Evolutionary conservation across 2,797 vertebrate species (phyloP), one percentile per base, ranked within the genome.

Genomic region (Urocyon cinereoargenteus): DNA sequence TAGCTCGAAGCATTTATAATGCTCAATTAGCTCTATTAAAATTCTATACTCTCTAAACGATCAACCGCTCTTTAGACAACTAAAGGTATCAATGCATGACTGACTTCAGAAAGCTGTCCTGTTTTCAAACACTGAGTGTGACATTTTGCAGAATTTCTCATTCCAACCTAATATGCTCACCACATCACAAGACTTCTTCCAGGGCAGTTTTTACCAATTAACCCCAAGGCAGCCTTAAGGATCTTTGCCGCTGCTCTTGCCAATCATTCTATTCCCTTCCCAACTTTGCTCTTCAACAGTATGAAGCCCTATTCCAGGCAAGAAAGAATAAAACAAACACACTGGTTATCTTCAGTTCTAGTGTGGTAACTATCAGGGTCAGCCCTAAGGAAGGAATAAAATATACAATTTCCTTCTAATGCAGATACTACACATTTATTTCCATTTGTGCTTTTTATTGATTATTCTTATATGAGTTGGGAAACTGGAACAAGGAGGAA

Each of bases 361-460:
- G 12, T 61, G 45, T 15, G 59, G 11, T 36, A 61, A 91, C 28
- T 21, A 55, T 45, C 53, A 96, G 26, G 3, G 12, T 82, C n/a
- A 75, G 26, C 45, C 15, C 61, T 95, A n/a, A 92, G 6, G 18
- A 57, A 75, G 6, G 21, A 90, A 79, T 66, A 72, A 89, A 79
- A 8, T n/a, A 81, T n/a, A 72, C 8, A 70, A 34, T 40, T 83
- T 86, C 34, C 49, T 83, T 81, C 49, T 49, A 87, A 61, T 59
- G 59, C 7, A 87, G 53, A 85, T 59, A 87, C n/a, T 66, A 14
- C 14, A 81, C 16, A 78, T 61, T 55, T 68, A 90, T 93, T 77
- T 77, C 61, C 72, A 89, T 70, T 78, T 93, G 15, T 57, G n/a
- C 15, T 90, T 89, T 89, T 81, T 28, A 94, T n/a, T 91, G 86